phyloP scores from a whole-genome alignment of 2,888 invertebrate species.

The Apodemia duryi region DNA sequence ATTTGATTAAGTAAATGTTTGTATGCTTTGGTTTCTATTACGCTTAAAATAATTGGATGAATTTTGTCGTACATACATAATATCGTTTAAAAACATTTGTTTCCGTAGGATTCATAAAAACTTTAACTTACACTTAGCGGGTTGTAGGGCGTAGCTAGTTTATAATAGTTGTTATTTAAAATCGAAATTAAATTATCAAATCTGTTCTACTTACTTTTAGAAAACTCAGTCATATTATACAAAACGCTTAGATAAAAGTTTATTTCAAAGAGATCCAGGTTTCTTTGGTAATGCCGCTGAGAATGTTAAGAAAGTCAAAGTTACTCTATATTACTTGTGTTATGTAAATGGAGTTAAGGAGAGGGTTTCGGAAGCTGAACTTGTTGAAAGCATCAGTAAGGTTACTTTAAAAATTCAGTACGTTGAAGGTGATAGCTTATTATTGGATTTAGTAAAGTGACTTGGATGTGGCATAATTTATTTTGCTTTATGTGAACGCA shows the following conservation, averaged over 20 bases:
- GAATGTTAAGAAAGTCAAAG: constrained; percentile 34
- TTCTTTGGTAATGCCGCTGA: constrained; percentile 11
- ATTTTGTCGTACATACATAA: too few relatives aligned
- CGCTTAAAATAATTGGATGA: too few relatives aligned
- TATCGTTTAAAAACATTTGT: too few relatives aligned
- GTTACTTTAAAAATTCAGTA: constrained; percentile 62
- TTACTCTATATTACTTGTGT: constrained; percentile 56
- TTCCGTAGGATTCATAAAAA: too few relatives aligned
- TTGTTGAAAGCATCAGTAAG: constrained; percentile 55
- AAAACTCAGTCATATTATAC: not conserved
- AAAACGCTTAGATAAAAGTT: constrained; percentile 10
- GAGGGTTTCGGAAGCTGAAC: constrained; percentile 38
- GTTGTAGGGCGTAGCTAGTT: too few relatives aligned
- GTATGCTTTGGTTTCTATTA: too few relatives aligned
- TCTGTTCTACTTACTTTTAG: not conserved
- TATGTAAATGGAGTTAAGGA: constrained; percentile 57
- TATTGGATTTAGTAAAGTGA: constrained; percentile 21
- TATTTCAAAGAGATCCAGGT: constrained; percentile 10
- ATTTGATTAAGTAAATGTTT: too few relatives aligned
- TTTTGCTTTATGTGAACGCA: too few relatives aligned
- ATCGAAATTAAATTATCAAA: not conserved
- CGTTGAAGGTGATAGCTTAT: constrained; percentile 49
- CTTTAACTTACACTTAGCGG: too few relatives aligned
- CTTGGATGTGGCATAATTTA: not conserved
- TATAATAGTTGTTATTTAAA: too few relatives aligned